These are phyloP conservation scores for Martes martes DNA, from an alignment of 2,113 vertebrate species.

Conservation along the genomic window DNA sequence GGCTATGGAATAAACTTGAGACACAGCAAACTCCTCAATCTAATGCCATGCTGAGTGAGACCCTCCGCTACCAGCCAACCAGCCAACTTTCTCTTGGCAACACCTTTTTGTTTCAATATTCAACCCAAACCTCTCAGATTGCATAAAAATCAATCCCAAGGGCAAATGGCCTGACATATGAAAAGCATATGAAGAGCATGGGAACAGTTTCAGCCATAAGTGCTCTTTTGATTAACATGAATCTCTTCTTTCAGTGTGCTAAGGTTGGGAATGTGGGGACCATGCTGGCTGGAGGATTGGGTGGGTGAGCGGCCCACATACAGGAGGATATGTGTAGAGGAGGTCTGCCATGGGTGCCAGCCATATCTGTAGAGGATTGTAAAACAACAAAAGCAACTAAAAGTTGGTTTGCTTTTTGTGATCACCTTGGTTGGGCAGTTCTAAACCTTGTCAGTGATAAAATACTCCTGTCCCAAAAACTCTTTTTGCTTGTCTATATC, in stretches of 20 bases:
- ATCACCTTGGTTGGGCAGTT: background rate
- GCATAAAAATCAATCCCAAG: background rate
- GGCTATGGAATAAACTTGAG: background rate
- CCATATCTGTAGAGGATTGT: background rate
- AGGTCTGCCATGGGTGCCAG: background rate
- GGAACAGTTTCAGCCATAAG: background rate
- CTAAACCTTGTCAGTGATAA: background rate
- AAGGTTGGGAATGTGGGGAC: background rate
- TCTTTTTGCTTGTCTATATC: background rate
- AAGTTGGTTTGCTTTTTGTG: background rate
- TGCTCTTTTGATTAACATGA: background rate
- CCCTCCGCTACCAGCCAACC: background rate
- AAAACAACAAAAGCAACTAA: background rate
- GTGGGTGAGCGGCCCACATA: no score
- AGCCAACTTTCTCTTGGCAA: background rate
- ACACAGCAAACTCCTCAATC: background rate
- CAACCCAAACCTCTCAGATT: background rate
- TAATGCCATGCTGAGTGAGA: background rate
- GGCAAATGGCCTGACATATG: background rate
- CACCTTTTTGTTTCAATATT: background rate
- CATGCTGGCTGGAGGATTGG: background rate
- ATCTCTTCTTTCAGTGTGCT: background rate
- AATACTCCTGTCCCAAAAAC: background rate
- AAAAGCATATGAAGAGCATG: background rate
- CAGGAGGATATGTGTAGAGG: background rate